Evolutionary conservation across 1,140 invertebrate species (phyloP).

Genomic region (Andricus grossulariae): DNA sequence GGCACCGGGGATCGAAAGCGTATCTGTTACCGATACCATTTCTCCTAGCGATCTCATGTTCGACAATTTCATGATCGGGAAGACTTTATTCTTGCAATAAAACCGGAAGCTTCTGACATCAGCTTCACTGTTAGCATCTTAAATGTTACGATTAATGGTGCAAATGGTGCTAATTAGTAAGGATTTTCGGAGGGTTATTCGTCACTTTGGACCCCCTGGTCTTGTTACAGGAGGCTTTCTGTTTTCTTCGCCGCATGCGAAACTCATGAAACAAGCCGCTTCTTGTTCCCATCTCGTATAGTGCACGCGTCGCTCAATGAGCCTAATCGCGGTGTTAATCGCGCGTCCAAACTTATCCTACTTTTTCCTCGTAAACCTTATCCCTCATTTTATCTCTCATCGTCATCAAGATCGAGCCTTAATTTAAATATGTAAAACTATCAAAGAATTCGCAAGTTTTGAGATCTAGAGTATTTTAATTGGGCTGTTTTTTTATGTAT

Average conservation of each 20-base stretch:
- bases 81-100: background rate
- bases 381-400: conserved; percentile 43
- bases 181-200: conserved; percentile 7
- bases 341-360: conserved; percentile 55
- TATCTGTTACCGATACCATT: conserved; percentile 54
- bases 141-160: too few relatives aligned
- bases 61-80: background rate
- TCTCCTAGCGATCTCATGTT: background rate
- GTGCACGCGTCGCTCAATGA: conserved; percentile 49
- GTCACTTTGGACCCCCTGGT: conserved; percentile 10
- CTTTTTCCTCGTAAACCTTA: conserved; percentile 44
- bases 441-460: too few relatives aligned
- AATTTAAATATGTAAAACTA: conserved; percentile 1
- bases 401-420: conserved; percentile 24
- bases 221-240: conserved; percentile 22
- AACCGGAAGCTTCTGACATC: background rate
- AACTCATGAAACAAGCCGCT: conserved; percentile 43
- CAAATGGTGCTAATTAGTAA: background rate
- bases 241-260: conserved; percentile 29
- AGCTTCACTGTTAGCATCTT: too few relatives aligned
- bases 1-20: conserved; percentile 48
- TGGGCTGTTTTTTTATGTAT: too few relatives aligned
- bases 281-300: conserved; percentile 43
- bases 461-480: too few relatives aligned
- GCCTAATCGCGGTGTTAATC: conserved; percentile 59